phyloP scores from a whole-genome alignment of 2,888 invertebrate species.

The Chirona hameri region DNA sequence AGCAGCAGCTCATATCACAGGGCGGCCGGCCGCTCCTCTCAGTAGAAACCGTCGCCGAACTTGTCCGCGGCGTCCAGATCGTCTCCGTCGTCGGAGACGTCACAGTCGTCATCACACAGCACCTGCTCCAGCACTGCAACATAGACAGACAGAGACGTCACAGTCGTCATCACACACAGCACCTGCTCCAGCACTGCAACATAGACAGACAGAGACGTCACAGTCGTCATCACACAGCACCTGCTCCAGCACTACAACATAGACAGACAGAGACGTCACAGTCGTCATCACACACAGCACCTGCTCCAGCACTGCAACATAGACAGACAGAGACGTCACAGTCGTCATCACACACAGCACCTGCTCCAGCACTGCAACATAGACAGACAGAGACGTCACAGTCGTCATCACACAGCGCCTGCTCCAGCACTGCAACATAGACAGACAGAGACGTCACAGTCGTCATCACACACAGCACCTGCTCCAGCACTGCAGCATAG shows the following conservation, averaged over 20 bases:
- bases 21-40: neutral
- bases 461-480: no score
- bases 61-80: conserved; percentile 39
- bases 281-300: no score
- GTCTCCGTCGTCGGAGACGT: conserved; percentile 36
- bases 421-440: conserved; percentile 1
- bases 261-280: conserved; percentile 33
- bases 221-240: no score
- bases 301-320: neutral
- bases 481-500: no score
- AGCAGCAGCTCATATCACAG: neutral
- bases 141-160: neutral
- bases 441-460: no score
- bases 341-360: neutral
- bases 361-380: conserved; percentile 12
- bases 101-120: conserved; percentile 43
- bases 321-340: neutral
- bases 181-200: no score
- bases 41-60: conserved; percentile 27
- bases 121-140: conserved; percentile 44
- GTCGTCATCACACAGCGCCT: neutral
- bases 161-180: neutral
- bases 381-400: neutral
- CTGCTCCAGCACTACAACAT: neutral
- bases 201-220: no score